Conservation (phyloP, 2,797 vertebrate genomes). For the Notolepis coatsorum region DNA sequence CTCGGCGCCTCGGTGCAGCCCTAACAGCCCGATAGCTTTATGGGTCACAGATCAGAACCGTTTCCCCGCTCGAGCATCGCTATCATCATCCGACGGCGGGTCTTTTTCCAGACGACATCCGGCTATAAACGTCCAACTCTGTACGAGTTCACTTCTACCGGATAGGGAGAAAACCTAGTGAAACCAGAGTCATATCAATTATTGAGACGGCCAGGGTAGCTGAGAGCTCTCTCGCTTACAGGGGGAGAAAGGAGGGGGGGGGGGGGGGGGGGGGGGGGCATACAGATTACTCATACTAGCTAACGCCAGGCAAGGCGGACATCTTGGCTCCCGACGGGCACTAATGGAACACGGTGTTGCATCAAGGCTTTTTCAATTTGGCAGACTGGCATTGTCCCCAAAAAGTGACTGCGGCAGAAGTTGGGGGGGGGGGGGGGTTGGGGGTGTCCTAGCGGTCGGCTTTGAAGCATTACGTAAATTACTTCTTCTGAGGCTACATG, state of each 20-base stretch:
- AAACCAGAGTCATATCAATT: constrained; percentile 60
- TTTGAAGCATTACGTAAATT: constrained; percentile 47
- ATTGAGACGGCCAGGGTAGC: constrained; percentile 63
- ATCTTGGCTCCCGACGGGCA: constrained; percentile 60
- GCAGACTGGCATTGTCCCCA: constrained; percentile 48
- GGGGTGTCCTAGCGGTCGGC: constrained; percentile 47
- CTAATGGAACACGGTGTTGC: constrained; percentile 74
- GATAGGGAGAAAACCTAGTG: constrained; percentile 33
- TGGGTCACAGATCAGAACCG: constrained; percentile 30
- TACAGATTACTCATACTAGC: constrained; percentile 72
- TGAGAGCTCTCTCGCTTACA: constrained; percentile 72
- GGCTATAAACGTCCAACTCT: constrained; percentile 49
- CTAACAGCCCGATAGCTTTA: constrained; percentile 29
- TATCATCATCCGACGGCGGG: constrained; percentile 42
- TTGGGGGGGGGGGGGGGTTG: constrained; percentile 2
- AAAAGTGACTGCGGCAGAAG: constrained; percentile 39
- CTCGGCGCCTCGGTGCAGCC: constrained; percentile 36
- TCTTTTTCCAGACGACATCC: constrained; percentile 15
- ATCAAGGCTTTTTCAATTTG: constrained; percentile 57
- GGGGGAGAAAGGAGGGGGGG: constrained; percentile 48
- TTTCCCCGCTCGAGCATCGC: constrained; percentile 30
- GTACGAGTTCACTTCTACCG: constrained; percentile 49
- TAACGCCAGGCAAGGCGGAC: constrained; percentile 63
- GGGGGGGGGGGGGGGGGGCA: constrained; percentile 45
- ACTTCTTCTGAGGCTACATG: constrained; percentile 29